These are phyloP conservation scores for Hydractinia symbiolongicarpus DNA, from an alignment of 30 jellyfish, hydroid and myxozoan species.

Conservation along the genomic window DNA sequence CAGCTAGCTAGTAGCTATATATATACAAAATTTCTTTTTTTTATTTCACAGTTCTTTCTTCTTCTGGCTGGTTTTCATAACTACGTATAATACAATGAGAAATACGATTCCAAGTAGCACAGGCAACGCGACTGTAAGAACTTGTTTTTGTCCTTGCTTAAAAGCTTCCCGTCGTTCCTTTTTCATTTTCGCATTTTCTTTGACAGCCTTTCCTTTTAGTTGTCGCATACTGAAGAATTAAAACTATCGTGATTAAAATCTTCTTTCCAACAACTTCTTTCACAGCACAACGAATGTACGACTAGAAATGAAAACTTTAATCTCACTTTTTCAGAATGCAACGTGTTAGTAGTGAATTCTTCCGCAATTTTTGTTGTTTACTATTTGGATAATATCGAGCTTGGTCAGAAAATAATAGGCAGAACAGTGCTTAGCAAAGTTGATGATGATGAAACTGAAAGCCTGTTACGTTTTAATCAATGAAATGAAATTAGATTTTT, in stretches of 20 bases:
- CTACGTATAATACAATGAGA: conserved; percentile 73
- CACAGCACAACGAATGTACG: background rate
- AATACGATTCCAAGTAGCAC: conserved; percentile 47
- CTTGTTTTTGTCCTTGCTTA: conserved; percentile 49
- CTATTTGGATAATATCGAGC: too few species aligned
- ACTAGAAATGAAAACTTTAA: background rate
- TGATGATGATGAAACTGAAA: too few species aligned
- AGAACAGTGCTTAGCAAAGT: too few species aligned
- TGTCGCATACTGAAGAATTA: conserved; percentile 67
- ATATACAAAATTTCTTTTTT: background rate
- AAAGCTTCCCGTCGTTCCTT: conserved; percentile 69
- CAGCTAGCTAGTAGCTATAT: too few species aligned
- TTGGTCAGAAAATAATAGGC: too few species aligned
- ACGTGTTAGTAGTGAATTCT: background rate
- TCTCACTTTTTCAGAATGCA: background rate
- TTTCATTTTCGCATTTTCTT: conserved; percentile 91
- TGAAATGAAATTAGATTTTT: too few species aligned
- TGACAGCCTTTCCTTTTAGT: conserved; percentile 85
- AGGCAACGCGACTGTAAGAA: conserved; percentile 74
- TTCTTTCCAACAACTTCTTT: background rate
- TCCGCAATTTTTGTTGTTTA: conserved; percentile 15
- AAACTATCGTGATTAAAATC: too few species aligned
- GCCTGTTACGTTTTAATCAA: too few species aligned
- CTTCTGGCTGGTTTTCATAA: conserved; percentile 56
- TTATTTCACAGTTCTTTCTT: conserved; percentile 28